A percentile compares a stretch with the other conserved stretches of the same genome.
phyloP scores from a whole-genome alignment of 53 echinoderm and acorn worm genomes.

The Holothuria leucospilota region DNA sequence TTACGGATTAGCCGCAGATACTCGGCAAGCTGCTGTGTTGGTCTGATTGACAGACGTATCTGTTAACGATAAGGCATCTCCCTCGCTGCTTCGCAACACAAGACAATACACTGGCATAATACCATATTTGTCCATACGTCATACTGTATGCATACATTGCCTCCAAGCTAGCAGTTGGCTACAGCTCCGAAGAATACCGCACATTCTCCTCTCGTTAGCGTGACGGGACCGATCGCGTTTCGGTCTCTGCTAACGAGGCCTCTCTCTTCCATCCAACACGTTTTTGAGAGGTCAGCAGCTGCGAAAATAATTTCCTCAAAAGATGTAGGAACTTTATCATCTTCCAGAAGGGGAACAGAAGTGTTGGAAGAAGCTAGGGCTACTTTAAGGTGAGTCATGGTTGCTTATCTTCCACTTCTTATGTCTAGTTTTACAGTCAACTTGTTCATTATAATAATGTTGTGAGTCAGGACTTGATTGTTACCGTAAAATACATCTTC shows the following conservation, averaged over 20 bases:
- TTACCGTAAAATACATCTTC: too few relatives aligned
- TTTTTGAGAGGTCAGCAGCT: constrained; percentile 40
- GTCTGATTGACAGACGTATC: too few relatives aligned
- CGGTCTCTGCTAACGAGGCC: constrained; percentile 27
- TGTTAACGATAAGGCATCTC: too few relatives aligned
- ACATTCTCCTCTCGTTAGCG: constrained; percentile 26
- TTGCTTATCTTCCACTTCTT: background rate
- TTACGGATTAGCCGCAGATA: too few relatives aligned
- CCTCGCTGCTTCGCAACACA: too few relatives aligned
- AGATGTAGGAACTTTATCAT: constrained; percentile 15
- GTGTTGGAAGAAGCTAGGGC: constrained; percentile 22
- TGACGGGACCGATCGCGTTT: constrained; percentile 28
- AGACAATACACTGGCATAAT: constrained; percentile 5
- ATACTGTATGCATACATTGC: constrained; percentile 39
- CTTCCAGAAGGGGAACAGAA: constrained; percentile 36
- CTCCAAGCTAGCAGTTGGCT: background rate
- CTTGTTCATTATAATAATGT: too few relatives aligned
- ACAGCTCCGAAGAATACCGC: constrained; percentile 5
- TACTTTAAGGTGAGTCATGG: constrained; percentile 26
- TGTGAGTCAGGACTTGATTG: too few relatives aligned
- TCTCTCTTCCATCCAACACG: background rate
- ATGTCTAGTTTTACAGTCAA: background rate
- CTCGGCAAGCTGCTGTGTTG: too few relatives aligned
- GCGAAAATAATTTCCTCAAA: constrained; percentile 15
- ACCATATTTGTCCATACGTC: constrained; percentile 47